Evolutionary conservation across 1,140 invertebrate species (phyloP).

Genomic region (Neuroterus valhalla): DNA sequence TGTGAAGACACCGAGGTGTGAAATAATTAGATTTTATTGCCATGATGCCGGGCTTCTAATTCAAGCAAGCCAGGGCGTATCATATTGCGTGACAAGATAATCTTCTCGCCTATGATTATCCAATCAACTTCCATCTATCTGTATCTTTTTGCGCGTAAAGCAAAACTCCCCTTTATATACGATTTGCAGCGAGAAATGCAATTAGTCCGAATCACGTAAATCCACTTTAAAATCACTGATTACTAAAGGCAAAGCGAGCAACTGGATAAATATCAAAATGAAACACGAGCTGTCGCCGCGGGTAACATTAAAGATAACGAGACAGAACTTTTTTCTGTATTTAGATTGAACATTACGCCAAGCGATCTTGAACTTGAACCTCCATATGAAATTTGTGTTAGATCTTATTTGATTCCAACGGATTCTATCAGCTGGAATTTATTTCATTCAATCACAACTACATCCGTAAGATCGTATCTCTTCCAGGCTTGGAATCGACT

Average conservation of each 20-base stretch:
- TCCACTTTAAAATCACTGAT: slow-evolving; percentile 10
- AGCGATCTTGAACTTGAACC: slow-evolving; percentile 30
- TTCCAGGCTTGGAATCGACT: background rate
- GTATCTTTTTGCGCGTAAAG: slow-evolving; percentile 2
- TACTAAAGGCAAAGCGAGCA: slow-evolving; percentile 24
- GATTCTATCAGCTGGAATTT: background rate
- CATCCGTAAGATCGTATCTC: background rate
- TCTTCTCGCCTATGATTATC: slow-evolving; percentile 30
- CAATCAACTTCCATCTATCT: slow-evolving; percentile 11
- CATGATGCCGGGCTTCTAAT: slow-evolving; percentile 16
- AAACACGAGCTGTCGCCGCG: slow-evolving; percentile 26
- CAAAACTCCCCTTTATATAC: slow-evolving; percentile 5
- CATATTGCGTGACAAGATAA: slow-evolving; percentile 25
- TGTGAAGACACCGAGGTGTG: slow-evolving; percentile 28
- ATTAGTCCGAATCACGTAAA: slow-evolving; percentile 25
- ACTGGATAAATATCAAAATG: slow-evolving; percentile 30
- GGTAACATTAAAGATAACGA: slow-evolving; percentile 28
- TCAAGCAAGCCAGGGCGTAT: slow-evolving; percentile 23
- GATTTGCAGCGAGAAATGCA: slow-evolving; percentile 14
- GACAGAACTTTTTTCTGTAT: slow-evolving; percentile 19
- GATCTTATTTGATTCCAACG: slow-evolving; percentile 2
- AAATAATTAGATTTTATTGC: slow-evolving; percentile 28
- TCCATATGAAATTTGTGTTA: slow-evolving; percentile 4
- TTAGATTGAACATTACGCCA: slow-evolving; percentile 29
- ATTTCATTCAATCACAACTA: background rate